Percentiles rank a stretch among this genome's conserved stretches.
Evolutionary conservation across 2,888 invertebrate genomes (phyloP).

Genomic region (Lysandra coridon): DNA sequence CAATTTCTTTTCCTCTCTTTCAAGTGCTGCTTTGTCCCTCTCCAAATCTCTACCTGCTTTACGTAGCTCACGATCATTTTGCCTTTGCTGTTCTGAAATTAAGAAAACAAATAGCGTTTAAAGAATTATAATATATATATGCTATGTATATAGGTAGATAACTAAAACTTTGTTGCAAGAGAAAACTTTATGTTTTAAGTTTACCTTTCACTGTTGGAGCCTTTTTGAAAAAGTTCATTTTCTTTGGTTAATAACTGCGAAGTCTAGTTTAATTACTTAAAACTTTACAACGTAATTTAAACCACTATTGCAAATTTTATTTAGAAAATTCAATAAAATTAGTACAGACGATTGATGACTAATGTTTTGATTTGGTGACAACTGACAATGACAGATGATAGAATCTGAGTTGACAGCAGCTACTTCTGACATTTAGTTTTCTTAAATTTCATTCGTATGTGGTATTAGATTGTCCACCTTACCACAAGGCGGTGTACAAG

Average conservation of each 20-base stretch:
- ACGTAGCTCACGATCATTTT: conserved; percentile 89
- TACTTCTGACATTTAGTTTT: no score
- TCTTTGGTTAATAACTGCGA: conserved; percentile 5
- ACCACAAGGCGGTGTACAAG: no score
- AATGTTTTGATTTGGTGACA: not conserved
- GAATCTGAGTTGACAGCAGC: no score
- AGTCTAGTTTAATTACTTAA: not conserved
- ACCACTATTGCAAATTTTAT: not conserved
- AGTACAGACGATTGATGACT: not conserved
- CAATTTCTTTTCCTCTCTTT: conserved; percentile 94
- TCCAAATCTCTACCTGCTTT: conserved; percentile 92
- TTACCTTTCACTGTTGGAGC: conserved; percentile 83
- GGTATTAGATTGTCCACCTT: no score
- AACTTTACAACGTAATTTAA: not conserved
- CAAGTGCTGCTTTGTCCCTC: conserved; percentile 88
- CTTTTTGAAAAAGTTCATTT: conserved; percentile 81
- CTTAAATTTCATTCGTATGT: no score
- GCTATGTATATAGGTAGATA: not conserved
- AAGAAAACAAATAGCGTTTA: conserved; percentile 25
- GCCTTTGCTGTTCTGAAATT: conserved; percentile 88
- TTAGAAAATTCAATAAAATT: not conserved
- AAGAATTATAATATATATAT: no score
- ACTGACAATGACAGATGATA: no score
- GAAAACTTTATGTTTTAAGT: not conserved
- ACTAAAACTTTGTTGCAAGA: not conserved